Percentiles rank a stretch among this genome's conserved stretches.
These are phyloP conservation scores for Aradus depressus DNA, from an alignment of 2,888 invertebrate species.

Conservation along the genomic window DNA sequence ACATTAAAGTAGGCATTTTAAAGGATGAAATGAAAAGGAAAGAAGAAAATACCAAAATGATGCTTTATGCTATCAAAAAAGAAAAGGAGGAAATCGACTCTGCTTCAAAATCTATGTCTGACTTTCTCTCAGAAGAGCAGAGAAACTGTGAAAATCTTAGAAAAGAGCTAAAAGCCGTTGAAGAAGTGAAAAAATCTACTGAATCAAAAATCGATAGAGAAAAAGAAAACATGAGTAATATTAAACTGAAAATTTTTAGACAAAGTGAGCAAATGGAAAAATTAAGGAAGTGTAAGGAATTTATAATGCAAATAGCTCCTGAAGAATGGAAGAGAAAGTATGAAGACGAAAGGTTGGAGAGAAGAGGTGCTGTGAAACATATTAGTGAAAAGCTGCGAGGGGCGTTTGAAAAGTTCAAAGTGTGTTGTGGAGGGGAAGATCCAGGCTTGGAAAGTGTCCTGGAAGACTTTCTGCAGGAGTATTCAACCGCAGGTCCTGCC, in stretches of 20 bases:
- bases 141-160: conserved; percentile 1
- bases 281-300: conserved; percentile 10
- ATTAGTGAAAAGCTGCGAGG: conserved; percentile 1
- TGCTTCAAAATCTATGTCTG: conserved; percentile 7
- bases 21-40: conserved; percentile 8
- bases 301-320: conserved; percentile 8
- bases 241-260: conserved; percentile 10
- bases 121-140: conserved; percentile 10
- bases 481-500: conserved; percentile 4
- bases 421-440: conserved; percentile 7
- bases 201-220: conserved; percentile 6
- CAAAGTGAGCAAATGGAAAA: conserved; percentile 8
- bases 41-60: conserved; percentile 3
- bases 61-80: not conserved
- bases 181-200: conserved; percentile 1
- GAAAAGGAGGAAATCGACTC: conserved; percentile 8
- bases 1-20: conserved; percentile 2
- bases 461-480: conserved; percentile 8
- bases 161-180: not conserved
- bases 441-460: conserved; percentile 8
- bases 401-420: conserved; percentile 12
- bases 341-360: conserved; percentile 3
- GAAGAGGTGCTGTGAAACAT: conserved; percentile 5
- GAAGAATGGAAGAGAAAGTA: conserved; percentile 15
- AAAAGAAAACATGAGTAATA: conserved; percentile 11